These are phyloP conservation scores for Leuciscus waleckii DNA, from an alignment of 2,797 vertebrate species.

Conservation along the genomic window DNA sequence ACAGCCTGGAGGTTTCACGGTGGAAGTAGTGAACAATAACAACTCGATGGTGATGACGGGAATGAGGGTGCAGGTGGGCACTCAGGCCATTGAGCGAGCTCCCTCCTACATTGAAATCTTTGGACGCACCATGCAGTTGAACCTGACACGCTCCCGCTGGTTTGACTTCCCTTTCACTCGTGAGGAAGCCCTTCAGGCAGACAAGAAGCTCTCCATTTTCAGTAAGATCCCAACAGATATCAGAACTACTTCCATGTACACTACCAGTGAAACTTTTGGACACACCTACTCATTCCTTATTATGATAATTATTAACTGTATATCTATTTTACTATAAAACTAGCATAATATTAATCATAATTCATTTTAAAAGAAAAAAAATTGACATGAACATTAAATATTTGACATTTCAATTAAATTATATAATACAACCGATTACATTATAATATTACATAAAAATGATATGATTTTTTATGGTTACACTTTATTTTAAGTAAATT, in stretches of 20 bases:
- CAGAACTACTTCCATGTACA: neutral
- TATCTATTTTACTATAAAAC: neutral
- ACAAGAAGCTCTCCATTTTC: conserved; percentile 97
- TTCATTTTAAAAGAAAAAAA: neutral
- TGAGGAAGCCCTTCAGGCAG: conserved; percentile 96
- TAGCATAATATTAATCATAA: neutral
- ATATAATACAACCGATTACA: too few relatives aligned
- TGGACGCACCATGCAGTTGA: conserved; percentile 97
- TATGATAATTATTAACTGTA: neutral
- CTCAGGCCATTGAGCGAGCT: conserved; percentile 93
- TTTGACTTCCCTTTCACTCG: conserved; percentile 98
- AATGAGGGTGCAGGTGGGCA: conserved; percentile 96
- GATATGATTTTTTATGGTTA: too few relatives aligned
- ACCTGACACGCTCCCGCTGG: conserved; percentile 94
- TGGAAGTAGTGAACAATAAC: conserved; percentile 96
- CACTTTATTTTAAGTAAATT: too few relatives aligned
- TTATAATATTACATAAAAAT: too few relatives aligned
- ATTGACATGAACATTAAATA: too few relatives aligned
- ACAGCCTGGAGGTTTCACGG: conserved; percentile 95
- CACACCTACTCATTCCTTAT: neutral
- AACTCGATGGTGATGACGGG: conserved; percentile 99
- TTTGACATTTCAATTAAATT: too few relatives aligned
- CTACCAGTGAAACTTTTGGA: neutral
- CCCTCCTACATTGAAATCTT: conserved; percentile 97
- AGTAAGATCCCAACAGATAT: conserved; percentile 79